Percentiles rank a stretch among this genome's conserved stretches.
Conservation (phyloP, 2,113 vertebrate genomes). For the Elanus axillaris region DNA sequence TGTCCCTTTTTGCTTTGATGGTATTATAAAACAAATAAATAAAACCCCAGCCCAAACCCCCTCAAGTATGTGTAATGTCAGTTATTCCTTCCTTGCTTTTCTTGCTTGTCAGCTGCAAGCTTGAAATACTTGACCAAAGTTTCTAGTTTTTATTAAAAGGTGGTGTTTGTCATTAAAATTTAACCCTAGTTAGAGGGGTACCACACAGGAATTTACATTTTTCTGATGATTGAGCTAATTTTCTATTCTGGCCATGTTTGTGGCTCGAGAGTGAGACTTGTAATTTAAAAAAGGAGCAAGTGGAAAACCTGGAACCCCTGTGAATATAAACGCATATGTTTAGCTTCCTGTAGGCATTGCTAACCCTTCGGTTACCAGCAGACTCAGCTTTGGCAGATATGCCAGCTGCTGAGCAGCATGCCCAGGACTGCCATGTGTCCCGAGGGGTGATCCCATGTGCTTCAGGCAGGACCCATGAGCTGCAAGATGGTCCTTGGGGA, state of each 20-base stretch:
- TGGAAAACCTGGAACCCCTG: background rate
- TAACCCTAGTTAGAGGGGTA: background rate
- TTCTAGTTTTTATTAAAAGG: background rate
- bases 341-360: background rate
- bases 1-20: background rate
- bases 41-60: background rate
- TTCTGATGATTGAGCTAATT: background rate
- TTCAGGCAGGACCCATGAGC: background rate
- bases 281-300: background rate
- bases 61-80: background rate
- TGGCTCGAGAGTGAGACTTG: background rate
- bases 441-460: rapidly evolving
- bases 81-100: background rate
- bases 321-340: rapidly evolving
- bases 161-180: background rate
- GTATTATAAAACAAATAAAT: background rate
- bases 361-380: rapidly evolving
- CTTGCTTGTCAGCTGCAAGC: background rate
- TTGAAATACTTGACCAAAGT: background rate
- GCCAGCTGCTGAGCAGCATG: background rate
- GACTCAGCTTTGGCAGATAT: background rate
- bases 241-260: rapidly evolving
- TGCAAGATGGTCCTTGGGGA: background rate
- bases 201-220: background rate
- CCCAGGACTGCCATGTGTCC: background rate